Evolutionary conservation across 2,888 invertebrate species (phyloP), one percentile per base, ranked within the genome.

Genomic region (Napeogenes sylphis): DNA sequence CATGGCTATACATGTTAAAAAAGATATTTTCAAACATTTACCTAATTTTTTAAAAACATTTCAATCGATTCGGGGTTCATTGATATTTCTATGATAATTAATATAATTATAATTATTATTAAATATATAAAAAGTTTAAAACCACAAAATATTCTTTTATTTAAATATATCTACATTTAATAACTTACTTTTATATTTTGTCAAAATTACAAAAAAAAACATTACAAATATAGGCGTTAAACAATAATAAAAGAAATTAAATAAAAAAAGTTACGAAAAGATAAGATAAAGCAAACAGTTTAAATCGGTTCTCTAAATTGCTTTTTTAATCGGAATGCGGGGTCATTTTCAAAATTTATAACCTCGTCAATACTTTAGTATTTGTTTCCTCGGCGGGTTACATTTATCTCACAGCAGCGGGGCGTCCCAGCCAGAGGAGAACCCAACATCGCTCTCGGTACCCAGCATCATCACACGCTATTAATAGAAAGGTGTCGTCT

Each of bases 351-450:
- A 68, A 82, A 81, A 86, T 87, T 84, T 86, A 88, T 85, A 73
- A 79, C 82, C 73, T 80, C 81, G 78, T 85, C 82, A 80, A 83
- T 83, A 79, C 74, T 74, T 82, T 82, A 78, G 83, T 84, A 82
- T 86, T 83, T 85, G 85, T 86, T 87, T 84, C 86, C 82, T 81
- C 78, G 75, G 71, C 76, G 76, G 89, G 86, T 84, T 85, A 85
- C 83, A 84, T 86, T 82, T 84, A 77, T 83, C 80, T 79, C 67
- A 67, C 72, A 73, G 70, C 87, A 75, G 82, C 89, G 81, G 89
- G 90, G 83, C 87, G 87, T 82, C 83, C 79, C 84, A 75, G 68
- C 72, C 70, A 75, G 78, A 78, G 73, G 79, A 81, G 77, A 78
- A 77, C 69, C 76, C 68, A 76, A 75, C 78, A 75, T 74, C 71